Conservation (phyloP, 2,797 vertebrate genomes). For the Acestrorhynchus altus region DNA sequence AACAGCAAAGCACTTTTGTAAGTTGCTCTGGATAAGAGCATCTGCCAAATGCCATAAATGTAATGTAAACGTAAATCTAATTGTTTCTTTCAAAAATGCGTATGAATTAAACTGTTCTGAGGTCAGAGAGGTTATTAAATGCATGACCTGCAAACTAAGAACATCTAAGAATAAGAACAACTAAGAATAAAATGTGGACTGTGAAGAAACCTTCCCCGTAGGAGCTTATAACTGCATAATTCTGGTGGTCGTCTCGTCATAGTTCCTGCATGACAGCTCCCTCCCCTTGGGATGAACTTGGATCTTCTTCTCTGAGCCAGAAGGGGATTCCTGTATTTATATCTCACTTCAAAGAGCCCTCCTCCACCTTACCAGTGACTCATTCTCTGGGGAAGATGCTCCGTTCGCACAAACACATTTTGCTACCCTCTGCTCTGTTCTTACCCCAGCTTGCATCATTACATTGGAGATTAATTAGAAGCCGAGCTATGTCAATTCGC, state of each 20-base stretch:
- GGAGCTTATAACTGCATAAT: constrained; percentile 15
- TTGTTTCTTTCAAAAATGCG: no score
- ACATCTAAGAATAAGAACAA: no score
- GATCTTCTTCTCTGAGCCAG: constrained; percentile 37
- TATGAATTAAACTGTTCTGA: background rate
- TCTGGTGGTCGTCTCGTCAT: constrained; percentile 27
- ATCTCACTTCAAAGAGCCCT: constrained; percentile 56
- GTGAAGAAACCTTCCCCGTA: constrained; percentile 1
- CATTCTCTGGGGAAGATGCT: constrained; percentile 53
- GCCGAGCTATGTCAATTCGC: constrained; percentile 71
- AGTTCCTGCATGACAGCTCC: constrained; percentile 16
- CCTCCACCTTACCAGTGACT: constrained; percentile 53
- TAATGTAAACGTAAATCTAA: no score
- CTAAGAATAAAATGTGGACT: background rate
- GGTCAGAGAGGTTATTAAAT: background rate
- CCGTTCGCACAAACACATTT: constrained; percentile 64
- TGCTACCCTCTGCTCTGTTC: constrained; percentile 72
- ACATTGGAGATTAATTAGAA: constrained; percentile 81
- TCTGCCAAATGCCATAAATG: no score
- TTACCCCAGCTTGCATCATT: constrained; percentile 86
- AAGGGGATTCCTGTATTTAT: constrained; percentile 55
- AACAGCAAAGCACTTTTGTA: no score
- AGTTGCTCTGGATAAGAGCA: no score
- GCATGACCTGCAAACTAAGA: background rate
- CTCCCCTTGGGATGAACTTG: constrained; percentile 28